Conservation (phyloP, 2,113 vertebrate species). For the Oryzias woworae region DNA sequence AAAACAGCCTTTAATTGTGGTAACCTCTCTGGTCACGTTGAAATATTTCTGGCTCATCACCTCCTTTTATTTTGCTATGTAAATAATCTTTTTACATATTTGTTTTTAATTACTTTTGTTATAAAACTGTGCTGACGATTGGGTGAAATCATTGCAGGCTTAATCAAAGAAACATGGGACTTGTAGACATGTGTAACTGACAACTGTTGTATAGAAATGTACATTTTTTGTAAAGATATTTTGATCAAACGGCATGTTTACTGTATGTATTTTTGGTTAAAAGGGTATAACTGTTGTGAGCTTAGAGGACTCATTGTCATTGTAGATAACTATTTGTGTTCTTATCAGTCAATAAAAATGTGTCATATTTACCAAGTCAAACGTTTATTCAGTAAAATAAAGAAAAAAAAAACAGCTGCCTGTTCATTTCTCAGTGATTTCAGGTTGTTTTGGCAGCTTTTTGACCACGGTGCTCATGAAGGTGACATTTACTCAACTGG, state of each 20-base stretch:
- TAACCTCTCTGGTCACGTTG: constrained; percentile 44
- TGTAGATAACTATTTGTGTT: constrained; percentile 64
- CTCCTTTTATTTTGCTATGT: constrained; percentile 39
- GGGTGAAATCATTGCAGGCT: constrained; percentile 46
- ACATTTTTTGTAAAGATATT: constrained; percentile 83
- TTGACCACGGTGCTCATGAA: too few relatives aligned
- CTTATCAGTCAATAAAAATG: constrained; percentile 51
- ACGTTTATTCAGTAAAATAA: constrained; percentile 37
- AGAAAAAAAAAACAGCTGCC: background rate
- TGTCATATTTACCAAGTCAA: constrained; percentile 51
- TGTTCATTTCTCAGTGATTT: constrained; percentile 44
- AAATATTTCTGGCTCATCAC: constrained; percentile 27
- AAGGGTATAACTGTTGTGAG: constrained; percentile 67
- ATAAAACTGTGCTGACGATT: constrained; percentile 45
- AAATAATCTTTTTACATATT: constrained; percentile 40
- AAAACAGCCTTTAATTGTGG: constrained; percentile 55
- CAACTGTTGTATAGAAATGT: constrained; percentile 79
- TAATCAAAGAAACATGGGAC: constrained; percentile 27
- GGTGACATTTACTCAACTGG: too few relatives aligned
- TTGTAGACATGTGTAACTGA: constrained; percentile 49
- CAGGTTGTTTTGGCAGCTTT: constrained; percentile 7
- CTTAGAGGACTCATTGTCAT: constrained; percentile 60
- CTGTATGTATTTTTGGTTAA: constrained; percentile 75
- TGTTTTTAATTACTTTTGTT: constrained; percentile 28
- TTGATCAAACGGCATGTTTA: constrained; percentile 80